Evolutionary conservation across 2,113 vertebrate species (phyloP).

Genomic region (Guaruba guarouba): DNA sequence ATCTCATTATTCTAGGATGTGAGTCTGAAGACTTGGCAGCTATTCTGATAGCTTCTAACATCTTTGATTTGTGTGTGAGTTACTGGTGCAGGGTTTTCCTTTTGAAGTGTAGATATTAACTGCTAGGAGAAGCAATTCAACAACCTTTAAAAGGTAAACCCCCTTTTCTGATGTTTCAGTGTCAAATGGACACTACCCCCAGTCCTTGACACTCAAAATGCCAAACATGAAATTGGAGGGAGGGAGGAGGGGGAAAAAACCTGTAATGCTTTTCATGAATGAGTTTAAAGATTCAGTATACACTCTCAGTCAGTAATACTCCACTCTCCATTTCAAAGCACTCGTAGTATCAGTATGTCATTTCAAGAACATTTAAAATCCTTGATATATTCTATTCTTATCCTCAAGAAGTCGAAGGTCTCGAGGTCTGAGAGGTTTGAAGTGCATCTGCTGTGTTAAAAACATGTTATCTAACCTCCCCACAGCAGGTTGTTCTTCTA

Average conservation of each 20-base stretch:
- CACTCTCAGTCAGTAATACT: neutral
- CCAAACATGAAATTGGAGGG: neutral
- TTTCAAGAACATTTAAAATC: constrained; percentile 58
- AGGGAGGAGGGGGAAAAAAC: neutral
- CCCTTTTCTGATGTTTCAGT: neutral
- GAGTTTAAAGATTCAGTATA: neutral
- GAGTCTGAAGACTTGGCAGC: neutral
- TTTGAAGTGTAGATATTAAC: neutral
- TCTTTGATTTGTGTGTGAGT: neutral
- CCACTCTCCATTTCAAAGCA: neutral
- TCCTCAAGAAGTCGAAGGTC: constrained; percentile 56
- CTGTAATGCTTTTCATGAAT: neutral
- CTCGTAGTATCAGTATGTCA: neutral
- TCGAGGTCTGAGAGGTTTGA: constrained; percentile 44
- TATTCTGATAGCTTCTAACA: neutral
- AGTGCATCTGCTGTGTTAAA: constrained; percentile 66
- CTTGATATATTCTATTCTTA: constrained; percentile 50
- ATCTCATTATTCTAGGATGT: constrained; percentile 18
- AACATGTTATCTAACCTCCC: constrained; percentile 54
- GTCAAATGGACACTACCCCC: neutral
- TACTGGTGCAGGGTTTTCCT: neutral
- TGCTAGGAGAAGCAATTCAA: neutral
- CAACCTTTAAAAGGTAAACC: neutral
- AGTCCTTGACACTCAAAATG: neutral
- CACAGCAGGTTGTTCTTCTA: constrained; percentile 56